Percentiles rank a stretch among this genome's conserved stretches.
These are phyloP conservation scores for Alcedo atthis DNA, from an alignment of 2,797 vertebrate species.

Conservation along the genomic window DNA sequence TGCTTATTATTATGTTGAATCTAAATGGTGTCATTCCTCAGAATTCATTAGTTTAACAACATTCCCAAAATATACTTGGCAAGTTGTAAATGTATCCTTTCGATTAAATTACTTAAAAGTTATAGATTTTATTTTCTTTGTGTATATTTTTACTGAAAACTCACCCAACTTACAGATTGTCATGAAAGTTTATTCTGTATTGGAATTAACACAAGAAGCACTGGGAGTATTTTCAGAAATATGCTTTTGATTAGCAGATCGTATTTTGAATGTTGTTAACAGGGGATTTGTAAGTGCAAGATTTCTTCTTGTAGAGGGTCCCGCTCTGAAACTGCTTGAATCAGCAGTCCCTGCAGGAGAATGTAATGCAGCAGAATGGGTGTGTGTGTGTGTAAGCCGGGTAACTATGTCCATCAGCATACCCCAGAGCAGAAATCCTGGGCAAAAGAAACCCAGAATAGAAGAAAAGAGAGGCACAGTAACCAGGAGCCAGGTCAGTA, in stretches of 20 bases:
- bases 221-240: slow-evolving; percentile 47
- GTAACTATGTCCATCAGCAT: not conserved
- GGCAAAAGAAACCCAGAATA: not conserved
- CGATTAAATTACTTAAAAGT: slow-evolving; percentile 43
- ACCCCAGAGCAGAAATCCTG: not conserved
- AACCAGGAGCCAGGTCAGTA: not conserved
- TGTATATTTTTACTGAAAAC: slow-evolving; percentile 48
- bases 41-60: slow-evolving; percentile 71
- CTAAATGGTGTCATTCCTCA: slow-evolving; percentile 59
- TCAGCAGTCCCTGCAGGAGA: slow-evolving; percentile 31
- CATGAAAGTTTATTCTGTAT: slow-evolving; percentile 46
- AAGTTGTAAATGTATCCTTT: slow-evolving; percentile 47
- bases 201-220: slow-evolving; percentile 51
- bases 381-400: not conserved
- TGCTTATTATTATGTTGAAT: slow-evolving; percentile 63
- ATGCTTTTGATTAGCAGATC: slow-evolving; percentile 55
- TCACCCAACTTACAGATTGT: not conserved
- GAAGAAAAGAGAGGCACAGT: not conserved
- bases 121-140: slow-evolving; percentile 48
- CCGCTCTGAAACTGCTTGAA: not conserved
- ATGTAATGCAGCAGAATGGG: not conserved
- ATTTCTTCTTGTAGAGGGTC: slow-evolving; percentile 24
- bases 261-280: slow-evolving; percentile 41
- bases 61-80: slow-evolving; percentile 61
- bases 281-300: slow-evolving; percentile 25